These are phyloP conservation scores for Chaitophorus viminalis DNA, from an alignment of 2,888 invertebrate species.

Conservation along the genomic window DNA sequence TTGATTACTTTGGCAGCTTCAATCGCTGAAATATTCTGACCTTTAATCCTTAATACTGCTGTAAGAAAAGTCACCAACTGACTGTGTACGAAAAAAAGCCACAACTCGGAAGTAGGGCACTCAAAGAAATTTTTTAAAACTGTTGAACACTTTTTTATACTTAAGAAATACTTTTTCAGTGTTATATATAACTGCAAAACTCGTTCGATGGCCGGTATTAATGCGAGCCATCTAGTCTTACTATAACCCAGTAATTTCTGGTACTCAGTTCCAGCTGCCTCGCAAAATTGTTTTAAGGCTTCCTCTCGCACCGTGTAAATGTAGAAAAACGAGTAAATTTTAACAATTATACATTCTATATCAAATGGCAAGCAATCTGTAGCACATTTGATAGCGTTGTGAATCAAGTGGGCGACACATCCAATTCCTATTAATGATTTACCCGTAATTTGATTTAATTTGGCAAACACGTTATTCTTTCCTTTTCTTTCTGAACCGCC, in stretches of 20 bases:
- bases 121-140: conserved; percentile 65
- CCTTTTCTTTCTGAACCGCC: conserved; percentile 58
- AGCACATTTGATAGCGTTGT: conserved; percentile 66
- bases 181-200: conserved; percentile 65
- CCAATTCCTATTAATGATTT: conserved; percentile 64
- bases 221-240: conserved; percentile 65
- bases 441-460: conserved; percentile 62
- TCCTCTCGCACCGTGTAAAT: conserved; percentile 66
- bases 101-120: conserved; percentile 62
- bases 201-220: conserved; percentile 65
- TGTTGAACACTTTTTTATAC: conserved; percentile 65
- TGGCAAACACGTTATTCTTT: conserved; percentile 64
- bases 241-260: conserved; percentile 65
- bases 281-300: conserved; percentile 66
- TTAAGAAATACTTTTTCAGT: conserved; percentile 64
- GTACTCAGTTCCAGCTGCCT: conserved; percentile 65
- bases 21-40: conserved; percentile 31
- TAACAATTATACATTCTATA: conserved; percentile 65
- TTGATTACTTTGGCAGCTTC: conserved; percentile 36
- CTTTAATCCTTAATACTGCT: conserved; percentile 26
- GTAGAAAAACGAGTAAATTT: conserved; percentile 66
- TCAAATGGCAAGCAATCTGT: conserved; percentile 66
- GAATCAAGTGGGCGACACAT: conserved; percentile 17
- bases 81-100: conserved; percentile 63
- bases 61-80: conserved; percentile 15